Evolutionary conservation across 1,140 invertebrate species (phyloP), one percentile per base, ranked within the genome.

Genomic region (Habropoda laboriosa): DNA sequence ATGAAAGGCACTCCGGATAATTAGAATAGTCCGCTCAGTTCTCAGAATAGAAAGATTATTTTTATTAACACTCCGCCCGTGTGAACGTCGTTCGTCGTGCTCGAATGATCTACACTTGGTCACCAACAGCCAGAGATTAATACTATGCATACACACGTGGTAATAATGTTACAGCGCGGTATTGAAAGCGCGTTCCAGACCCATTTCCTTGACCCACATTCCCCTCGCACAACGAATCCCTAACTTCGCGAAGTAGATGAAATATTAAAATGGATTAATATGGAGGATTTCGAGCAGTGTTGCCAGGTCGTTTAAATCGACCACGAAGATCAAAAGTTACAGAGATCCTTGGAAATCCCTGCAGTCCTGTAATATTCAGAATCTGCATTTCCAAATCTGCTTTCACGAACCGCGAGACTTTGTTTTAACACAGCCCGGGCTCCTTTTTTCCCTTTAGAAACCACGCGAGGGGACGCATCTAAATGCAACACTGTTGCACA

Each of bases 251-350:
- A 35, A 24, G 30, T 32, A 38, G 35, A 27, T 70, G 67, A 70
- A 70, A 70, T 53, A 70, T 70, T 70, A 51, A 70, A 53, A 38
- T 38, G 49, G 32, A 70, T 70, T 70, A 70, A 70, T 70, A 70
- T 18, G 67, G n/a, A 53, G 49, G 49, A 53, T 70, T 40, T 55
- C 47, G 21, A 24, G 21, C 47, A 13, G n/a, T 24, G 47, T 38
- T 51, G 30, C 47, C 47, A 53, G 47, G 32, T 24, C 49, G 49
- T 49, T 67, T 21, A 67, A 67, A 67, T 49, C 30, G 64, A 49
- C 64, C 64, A n/a, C 32, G 45, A 67, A 67, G 40, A 7, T 32
- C 27, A 32, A 49, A 67, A 67, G 42, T 68, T 51, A n/a, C 32
- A 70, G 40, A 55, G 67, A 53, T 38, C 32, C n/a, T n/a, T 40